Base-by-base conservation (phyloP, 2,888 invertebrate genomes). In the Lutraria lutraria region DNA sequence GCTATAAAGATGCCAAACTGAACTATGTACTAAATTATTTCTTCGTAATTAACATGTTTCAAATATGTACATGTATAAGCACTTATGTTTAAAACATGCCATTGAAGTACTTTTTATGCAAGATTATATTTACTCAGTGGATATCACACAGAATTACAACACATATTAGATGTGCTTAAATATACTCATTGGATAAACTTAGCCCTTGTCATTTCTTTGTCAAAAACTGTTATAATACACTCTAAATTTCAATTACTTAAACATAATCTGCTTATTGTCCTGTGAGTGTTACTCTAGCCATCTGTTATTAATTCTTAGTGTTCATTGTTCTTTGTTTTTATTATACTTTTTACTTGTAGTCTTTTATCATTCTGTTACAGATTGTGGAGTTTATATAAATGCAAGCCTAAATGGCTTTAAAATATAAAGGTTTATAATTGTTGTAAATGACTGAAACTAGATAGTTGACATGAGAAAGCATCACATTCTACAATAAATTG, bases 271-370 rank as follows among this genome's bases (percentile, higher is more conserved):
- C n/a, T 68, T 68, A 25, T 68, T 68, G 63, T 68, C 53, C 81
- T 56, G 53, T 29, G 31, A 54, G 54, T 81, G 54, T 81, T 54
- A 53, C 56, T 81, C 81, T 81, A 54, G 54, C 54, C 54, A 81
- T 54, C 81, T 54, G 54, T 54, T 81, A 56, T 81, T 31, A 81
- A 54, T 81, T 81, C 81, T 56, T 19, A 54, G 80, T 56, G 53
- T 81, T 81, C 53, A 76, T 31, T 76, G 76, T 76, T 76, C 76
- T 76, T 76, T 76, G 76, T 34, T 76, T 25, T 25, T 76, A 34
- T 76, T 76, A 16, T 76, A 76, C 34, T 31, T 76, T 31, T 76
- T 76, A 31, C 25, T 34, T 68, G 63, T 68, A 25, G 25, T 68
- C 63, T 68, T n/a, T n/a, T 68, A 25, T 25, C 63, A 68, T n/a